Evolutionary conservation across 2,888 invertebrate species (phyloP), one percentile per base, ranked within the genome.

Genomic region (Boloria euphrosyne): DNA sequence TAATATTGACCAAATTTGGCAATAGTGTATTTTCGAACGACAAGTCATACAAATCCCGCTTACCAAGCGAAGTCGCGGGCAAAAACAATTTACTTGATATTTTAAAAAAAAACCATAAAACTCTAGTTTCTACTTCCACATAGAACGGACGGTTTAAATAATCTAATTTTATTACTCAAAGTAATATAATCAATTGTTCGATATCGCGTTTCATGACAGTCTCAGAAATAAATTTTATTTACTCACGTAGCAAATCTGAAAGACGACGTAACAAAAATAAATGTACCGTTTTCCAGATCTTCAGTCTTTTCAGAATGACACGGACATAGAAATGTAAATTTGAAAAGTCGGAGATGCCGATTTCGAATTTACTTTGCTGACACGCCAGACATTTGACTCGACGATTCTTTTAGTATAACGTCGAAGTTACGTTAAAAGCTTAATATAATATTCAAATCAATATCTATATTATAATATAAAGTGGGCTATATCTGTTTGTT

Each of bases 251-350:
- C 43, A 58, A 31, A 17, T 31, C 31, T 49, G 57, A 47, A 58
- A 58, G 31, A 31, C 47, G 22, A 58, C 13, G 14, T 59, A 59
- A 59, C 58, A 49, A 49, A 59, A 59, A 59, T 59, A 59, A 31
- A 59, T 47, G 31, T 59, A 31, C 58, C 31, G n/a, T 31, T 17
- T 27, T 17, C 27, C 7, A 59, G 31, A 59, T 47, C 47, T 47
- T 16, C 51, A n/a, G 44, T 55, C 43, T 66, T 61, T 61, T n/a
- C 55, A 51, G 55, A 61, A 61, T 53, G 67, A 65, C 67, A 60
- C 52, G 57, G 61, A 57, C 61, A 51, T 65, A 47, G 65, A 68
- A 61, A 68, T 68, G 65, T 67, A 67, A 67, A 65, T 67, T 64
- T 67, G 57, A 67, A 61, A 66, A 61, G 55, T 66, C 61, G 54